Evolutionary conservation across 2,797 vertebrate species (phyloP), one percentile per base, ranked within the genome.

Genomic region (Halcyon leucocephala): DNA sequence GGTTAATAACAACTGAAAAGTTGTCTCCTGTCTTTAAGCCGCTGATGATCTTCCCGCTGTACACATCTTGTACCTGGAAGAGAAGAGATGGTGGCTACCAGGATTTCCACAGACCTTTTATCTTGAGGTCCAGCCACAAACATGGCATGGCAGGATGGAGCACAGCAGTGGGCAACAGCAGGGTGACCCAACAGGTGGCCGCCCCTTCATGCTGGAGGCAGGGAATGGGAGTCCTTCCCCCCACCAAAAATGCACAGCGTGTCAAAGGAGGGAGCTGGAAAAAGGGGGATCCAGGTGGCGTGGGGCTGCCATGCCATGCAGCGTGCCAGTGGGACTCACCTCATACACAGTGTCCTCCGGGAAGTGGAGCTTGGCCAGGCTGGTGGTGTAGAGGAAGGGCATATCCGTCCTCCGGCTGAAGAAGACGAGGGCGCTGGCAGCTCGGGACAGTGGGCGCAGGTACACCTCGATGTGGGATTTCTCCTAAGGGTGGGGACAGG

Each of bases 381-480:
- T 98, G 3, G 98, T 98, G n/a, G 57, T 96, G 97, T 99, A 99
- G 91, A 15, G 97, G 60, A 98, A 99, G 0, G 99, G 99, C 98
- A 98, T 98, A 77, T 99, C 99, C 0, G 77, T 97, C 12, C 99
- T 98, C 22, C 98, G 98, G 95, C 99, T 99, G 98, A 99, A 99
- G 98, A 99, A 99, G 44, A 99, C 98, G 5, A 99, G 91, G 20
- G 99, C 97, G 0, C 98, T 99, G 60, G 98, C 95, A 0, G 96
- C 96, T 1, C 70, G 73, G 2, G 98, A 98, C 90, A 99, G 97
- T 0, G 98, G 98, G 37, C 99, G 98, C 98, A 98, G 94, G 91
- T 97, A 99, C 88, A 99, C 99, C 44, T 99, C 98, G 0, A 99
- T 98, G 12, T 77, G 69, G 58, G 67, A 98, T 86, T 98, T 98